Evolutionary conservation across 2,888 invertebrate species (phyloP), one percentile per base, ranked within the genome.

Genomic region (Drosophila histrio): DNA sequence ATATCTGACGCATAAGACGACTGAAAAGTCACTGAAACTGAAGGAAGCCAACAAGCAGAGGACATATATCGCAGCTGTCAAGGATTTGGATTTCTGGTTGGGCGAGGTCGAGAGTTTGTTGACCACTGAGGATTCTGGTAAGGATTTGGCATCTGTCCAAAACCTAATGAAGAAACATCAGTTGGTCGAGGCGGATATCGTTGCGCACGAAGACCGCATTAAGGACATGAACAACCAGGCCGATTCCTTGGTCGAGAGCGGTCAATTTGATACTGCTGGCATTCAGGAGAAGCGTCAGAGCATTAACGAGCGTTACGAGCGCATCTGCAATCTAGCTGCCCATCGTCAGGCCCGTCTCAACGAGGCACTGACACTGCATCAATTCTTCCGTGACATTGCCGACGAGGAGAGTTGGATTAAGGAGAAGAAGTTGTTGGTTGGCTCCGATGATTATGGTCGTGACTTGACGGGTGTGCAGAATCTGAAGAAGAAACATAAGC

Each of bases 341-440:
- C 97, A 98, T 90, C 94, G 99, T 44, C 97, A 98, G 89, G 96
- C 97, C 7, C 94, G 98, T 28, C 94, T 99, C 63, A 97, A 97
- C 92, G 99, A 99, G 92, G 99, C 99, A 38, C 97, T 98, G 91
- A 99, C 98, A 5, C 94, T 99, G 90, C 99, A 99, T 92, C 99
- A 99, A 93, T 99, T 99, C 96, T 98, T 99, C 95, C 93, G 99
- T 56, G 99, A 99, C 91, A 98, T 99, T 91, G 99, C 99, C 72
- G 99, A 99, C 90, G 99, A 99, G 93, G 99, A 99, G 92, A 98
- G 98, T 6, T 99, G 99, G 99, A 99, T 99, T 91, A 99, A 98
- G 91, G 99, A 99, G 92, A 99, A 99, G 94, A 99, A 99, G 90
- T 93, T 99, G 24, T 93, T 99, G 19, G 99, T 99, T 1, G 97